Evolutionary conservation across 1,140 invertebrate species (phyloP), one percentile per base, ranked within the genome.

Genomic region (Drosophila paulistorum): DNA sequence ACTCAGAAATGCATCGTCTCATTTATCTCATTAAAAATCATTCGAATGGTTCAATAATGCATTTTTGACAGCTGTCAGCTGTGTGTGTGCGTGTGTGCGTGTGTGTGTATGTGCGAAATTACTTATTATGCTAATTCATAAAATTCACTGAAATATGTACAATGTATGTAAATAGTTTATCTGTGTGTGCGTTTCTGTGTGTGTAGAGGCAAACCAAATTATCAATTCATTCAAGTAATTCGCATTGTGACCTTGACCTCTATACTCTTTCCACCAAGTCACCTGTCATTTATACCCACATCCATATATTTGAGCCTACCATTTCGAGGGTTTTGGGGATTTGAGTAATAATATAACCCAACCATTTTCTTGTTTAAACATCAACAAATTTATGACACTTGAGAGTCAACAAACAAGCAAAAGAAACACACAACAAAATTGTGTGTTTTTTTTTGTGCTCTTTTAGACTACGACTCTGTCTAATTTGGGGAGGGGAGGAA

Each of bases 311-410:
- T 9, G 26, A 37, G 3, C 35, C 35, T 42, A 7, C 26, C 6
- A 26, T 20, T 14, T 48, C 13, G 3, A 37, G 30, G 30, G 30
- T 7, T 30, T 5, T 30, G 9, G 35, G 7, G 9, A 3, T 37
- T 37, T 9, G 35, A 9, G 13, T 42, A 30, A 30, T 13, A 69
- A 13, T 26, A 17, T 2, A 14, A 33, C 2, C 13, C 17, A 17
- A 17, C 17, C 58, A 14, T 39, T 37, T 20, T 75, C 64, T 75
- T 75, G 67, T 72, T 39, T 73, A 75, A 75, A 75, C 73, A 75
- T 75, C 72, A 75, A 75, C 73, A 75, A 75, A 75, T 75, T 75
- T 75, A 75, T 75, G 73, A 75, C 73, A 75, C 71, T 75, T 48
- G 60, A 17, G 73, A 59, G 73, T 72, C 61, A 75, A 75, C 65